Conservation (phyloP, 64 coral and sea anemone species). For the Montipora sp. region DNA sequence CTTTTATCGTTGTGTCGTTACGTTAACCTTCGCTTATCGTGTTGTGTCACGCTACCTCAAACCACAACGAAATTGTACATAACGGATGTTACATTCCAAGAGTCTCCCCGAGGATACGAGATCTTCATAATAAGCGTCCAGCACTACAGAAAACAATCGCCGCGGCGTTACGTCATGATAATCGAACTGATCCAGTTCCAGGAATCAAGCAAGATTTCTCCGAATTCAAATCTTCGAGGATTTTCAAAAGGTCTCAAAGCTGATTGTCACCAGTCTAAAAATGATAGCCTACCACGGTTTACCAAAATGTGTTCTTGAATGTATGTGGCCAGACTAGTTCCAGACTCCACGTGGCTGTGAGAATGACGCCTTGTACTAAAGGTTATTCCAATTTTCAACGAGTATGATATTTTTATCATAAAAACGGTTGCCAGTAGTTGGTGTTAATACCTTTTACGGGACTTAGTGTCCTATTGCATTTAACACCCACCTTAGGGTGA, state of each 20-base stretch:
- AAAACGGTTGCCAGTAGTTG: slow-evolving; percentile 7
- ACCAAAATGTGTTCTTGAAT: neutral
- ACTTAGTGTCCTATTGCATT: too few relatives aligned
- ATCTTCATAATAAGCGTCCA: neutral
- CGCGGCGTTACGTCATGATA: too few relatives aligned
- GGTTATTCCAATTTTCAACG: neutral
- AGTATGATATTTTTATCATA: neutral
- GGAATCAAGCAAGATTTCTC: slow-evolving; percentile 13
- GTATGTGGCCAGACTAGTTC: neutral
- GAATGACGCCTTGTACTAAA: slow-evolving; percentile 12
- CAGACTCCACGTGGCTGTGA: slow-evolving; percentile 23
- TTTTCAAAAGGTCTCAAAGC: neutral
- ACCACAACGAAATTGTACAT: too few relatives aligned
- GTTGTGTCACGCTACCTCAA: too few relatives aligned
- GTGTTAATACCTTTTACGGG: too few relatives aligned
- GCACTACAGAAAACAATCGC: too few relatives aligned
- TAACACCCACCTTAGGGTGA: too few relatives aligned
- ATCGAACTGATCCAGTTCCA: neutral
- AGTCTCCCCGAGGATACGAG: too few relatives aligned
- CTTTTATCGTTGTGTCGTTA: too few relatives aligned
- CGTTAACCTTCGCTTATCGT: too few relatives aligned
- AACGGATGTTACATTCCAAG: too few relatives aligned
- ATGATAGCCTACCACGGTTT: neutral
- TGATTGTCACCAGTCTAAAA: neutral
- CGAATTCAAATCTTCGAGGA: neutral